Conservation (phyloP, 1,140 invertebrate genomes). For the Cephus cinctus region DNA sequence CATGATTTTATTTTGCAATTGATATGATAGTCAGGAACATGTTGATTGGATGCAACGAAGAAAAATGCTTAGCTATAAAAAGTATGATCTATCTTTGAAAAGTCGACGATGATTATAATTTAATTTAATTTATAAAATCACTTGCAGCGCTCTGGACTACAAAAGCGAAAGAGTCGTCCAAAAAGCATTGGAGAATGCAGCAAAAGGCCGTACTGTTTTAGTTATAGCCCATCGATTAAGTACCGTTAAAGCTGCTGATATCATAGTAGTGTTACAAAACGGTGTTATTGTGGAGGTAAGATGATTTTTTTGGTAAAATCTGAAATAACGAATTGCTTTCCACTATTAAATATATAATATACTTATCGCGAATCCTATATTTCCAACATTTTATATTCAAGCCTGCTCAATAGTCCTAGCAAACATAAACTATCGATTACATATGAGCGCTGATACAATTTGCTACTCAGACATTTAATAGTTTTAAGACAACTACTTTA, state of each 20-base stretch:
- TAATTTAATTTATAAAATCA: too few species aligned
- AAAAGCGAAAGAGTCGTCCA: conserved; percentile 88
- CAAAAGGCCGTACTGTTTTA: conserved; percentile 78
- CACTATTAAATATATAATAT: conserved; percentile 18
- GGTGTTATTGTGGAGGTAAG: conserved; percentile 79
- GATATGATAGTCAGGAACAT: too few species aligned
- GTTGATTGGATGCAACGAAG: too few species aligned
- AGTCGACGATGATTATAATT: neutral
- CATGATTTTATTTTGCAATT: conserved; percentile 5
- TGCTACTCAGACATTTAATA: too few species aligned
- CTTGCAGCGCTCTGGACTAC: conserved; percentile 80
- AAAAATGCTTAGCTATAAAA: too few species aligned
- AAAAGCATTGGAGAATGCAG: conserved; percentile 74
- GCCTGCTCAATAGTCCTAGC: conserved; percentile 10
- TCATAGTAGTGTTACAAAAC: conserved; percentile 82
- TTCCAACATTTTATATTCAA: conserved; percentile 17
- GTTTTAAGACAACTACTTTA: too few species aligned
- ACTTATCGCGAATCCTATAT: conserved; percentile 8
- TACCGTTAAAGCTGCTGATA: conserved; percentile 82
- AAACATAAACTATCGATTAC: too few species aligned
- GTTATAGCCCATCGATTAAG: conserved; percentile 89
- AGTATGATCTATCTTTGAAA: too few species aligned
- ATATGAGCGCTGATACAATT: too few species aligned
- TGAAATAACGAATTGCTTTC: conserved; percentile 13
- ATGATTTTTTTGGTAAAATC: too few species aligned